phyloP scores from a whole-genome alignment of 2,888 invertebrate genomes.

The Drosophila glabriapex region DNA sequence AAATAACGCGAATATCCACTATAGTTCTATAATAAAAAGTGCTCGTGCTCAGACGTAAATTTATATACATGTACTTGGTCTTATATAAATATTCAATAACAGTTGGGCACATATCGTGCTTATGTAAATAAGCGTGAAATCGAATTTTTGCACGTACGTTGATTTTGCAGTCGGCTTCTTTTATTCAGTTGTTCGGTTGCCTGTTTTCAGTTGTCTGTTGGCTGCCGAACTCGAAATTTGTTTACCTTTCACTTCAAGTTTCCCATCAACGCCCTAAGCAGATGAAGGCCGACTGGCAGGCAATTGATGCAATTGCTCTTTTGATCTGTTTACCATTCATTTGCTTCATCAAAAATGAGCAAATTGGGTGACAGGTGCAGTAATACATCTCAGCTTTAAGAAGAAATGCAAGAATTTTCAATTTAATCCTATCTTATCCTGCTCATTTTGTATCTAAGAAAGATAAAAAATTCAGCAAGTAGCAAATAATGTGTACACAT shows the following conservation, averaged over 20 bases:
- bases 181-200: not conserved
- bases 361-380: constrained; percentile 1
- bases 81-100: constrained; percentile 3
- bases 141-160: constrained; percentile 32
- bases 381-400: not conserved
- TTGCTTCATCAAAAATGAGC: constrained; percentile 18
- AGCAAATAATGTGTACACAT: not conserved
- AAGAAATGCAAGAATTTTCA: not conserved
- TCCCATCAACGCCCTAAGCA: constrained; percentile 30
- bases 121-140: constrained; percentile 41
- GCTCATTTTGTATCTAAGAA: not conserved
- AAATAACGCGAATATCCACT: not conserved
- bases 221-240: constrained; percentile 36
- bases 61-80: not conserved
- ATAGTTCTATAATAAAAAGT: not conserved
- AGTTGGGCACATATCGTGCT: constrained; percentile 20
- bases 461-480: not conserved
- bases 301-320: constrained; percentile 62
- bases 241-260: constrained; percentile 36
- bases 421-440: not conserved
- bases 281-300: constrained; percentile 17
- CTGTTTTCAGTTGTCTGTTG: constrained; percentile 24
- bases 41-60: not conserved
- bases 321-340: constrained; percentile 57
- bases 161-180: constrained; percentile 9